Evolutionary conservation across 64 coral and sea anemone species (phyloP).

Genomic region (Stylophora pistillata): DNA sequence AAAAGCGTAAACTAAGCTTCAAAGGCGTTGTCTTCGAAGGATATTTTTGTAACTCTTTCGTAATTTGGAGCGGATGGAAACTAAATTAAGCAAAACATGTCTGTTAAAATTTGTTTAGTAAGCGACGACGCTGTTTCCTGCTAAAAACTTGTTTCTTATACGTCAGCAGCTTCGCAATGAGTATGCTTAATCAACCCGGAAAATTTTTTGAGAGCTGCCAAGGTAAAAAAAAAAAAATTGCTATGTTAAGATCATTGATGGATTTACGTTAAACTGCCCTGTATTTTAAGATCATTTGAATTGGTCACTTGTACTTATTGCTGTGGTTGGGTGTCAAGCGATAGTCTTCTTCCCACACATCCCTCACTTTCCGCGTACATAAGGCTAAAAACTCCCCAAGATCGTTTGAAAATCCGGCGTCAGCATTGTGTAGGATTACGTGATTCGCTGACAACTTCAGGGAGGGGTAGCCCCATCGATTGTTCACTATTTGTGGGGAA

Average conservation of each 20-base stretch:
- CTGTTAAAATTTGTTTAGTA: slow-evolving; percentile 5
- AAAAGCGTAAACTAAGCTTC: neutral
- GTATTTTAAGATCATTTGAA: neutral
- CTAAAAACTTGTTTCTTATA: neutral
- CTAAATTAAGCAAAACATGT: neutral
- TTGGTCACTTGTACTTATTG: neutral
- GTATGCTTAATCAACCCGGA: neutral
- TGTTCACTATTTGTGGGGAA: neutral
- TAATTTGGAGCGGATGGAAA: neutral
- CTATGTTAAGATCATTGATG: slow-evolving; percentile 4
- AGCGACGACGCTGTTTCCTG: slow-evolving; percentile 6
- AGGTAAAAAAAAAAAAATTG: neutral
- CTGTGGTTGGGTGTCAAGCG: neutral
- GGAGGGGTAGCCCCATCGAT: neutral
- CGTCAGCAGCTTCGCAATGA: neutral
- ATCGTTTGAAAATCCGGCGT: neutral
- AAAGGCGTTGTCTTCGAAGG: neutral
- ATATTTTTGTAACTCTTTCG: neutral
- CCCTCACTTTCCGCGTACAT: neutral
- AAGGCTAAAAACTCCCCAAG: neutral
- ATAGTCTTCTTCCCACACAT: neutral
- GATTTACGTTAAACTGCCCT: slow-evolving; percentile 5
- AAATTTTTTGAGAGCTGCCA: neutral
- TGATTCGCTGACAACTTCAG: slow-evolving; percentile 2
- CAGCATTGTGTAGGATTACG: slow-evolving; percentile 1